Evolutionary conservation across 2,113 vertebrate genomes (phyloP).

Genomic region (Silurus meridionalis): DNA sequence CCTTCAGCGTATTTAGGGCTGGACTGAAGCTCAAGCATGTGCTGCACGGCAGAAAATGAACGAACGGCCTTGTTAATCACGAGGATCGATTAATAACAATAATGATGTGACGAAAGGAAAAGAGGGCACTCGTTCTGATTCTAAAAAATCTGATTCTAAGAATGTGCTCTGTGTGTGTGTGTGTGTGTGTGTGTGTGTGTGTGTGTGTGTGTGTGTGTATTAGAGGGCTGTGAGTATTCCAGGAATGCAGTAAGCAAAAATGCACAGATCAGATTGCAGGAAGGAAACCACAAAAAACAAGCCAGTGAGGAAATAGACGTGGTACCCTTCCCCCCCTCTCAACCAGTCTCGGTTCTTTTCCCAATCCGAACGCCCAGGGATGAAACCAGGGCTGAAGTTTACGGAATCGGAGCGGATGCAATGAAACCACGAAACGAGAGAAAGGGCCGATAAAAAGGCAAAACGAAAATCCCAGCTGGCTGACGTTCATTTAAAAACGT

Average conservation of each 20-base stretch:
- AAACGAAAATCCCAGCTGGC: no score
- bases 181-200: not conserved
- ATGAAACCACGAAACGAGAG: no score
- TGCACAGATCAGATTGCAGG: conserved; percentile 54
- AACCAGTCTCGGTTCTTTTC: conserved; percentile 1
- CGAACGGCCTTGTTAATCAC: not conserved
- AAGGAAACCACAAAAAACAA: conserved; percentile 53
- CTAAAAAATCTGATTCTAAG: not conserved
- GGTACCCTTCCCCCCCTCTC: not conserved
- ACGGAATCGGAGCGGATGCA: not conserved
- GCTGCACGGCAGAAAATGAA: not conserved
- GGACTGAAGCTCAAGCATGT: not conserved
- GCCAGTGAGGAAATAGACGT: conserved; percentile 43
- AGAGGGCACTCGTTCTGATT: no score
- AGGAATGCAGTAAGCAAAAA: conserved; percentile 66
- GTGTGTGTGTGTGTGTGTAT: conserved; percentile 52
- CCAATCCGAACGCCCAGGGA: conserved; percentile 7
- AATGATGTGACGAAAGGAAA: not conserved
- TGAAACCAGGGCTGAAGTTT: not conserved
- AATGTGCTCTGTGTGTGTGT: conserved; percentile 6
- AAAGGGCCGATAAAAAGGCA: no score
- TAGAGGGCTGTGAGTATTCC: conserved; percentile 69
- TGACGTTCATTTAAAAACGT: no score
- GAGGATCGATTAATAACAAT: not conserved
- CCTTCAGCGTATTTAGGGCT: not conserved